phyloP scores from a whole-genome alignment of 2,888 invertebrate genomes.

The Machimus rusticus region DNA sequence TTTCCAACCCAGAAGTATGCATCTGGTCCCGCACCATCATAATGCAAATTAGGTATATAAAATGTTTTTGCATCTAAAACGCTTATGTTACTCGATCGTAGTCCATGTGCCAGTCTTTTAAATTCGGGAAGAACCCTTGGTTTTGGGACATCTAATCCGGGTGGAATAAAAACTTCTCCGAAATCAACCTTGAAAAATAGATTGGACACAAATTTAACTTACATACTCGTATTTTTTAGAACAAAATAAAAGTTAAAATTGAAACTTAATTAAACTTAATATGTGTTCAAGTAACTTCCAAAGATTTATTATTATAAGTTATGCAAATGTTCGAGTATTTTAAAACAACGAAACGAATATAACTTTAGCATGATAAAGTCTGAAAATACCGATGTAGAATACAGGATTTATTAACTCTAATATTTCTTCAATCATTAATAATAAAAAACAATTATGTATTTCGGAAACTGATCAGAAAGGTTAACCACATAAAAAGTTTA shows the following conservation, averaged over 20 bases:
- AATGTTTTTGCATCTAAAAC: constrained; percentile 91
- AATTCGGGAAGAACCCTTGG: constrained; percentile 85
- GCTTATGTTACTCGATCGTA: constrained; percentile 89
- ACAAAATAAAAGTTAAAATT: background rate
- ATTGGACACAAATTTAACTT: background rate
- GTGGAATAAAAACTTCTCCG: constrained; percentile 82
- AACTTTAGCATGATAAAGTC: too few species aligned
- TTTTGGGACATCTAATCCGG: constrained; percentile 79
- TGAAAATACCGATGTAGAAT: too few species aligned
- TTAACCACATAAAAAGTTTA: too few species aligned
- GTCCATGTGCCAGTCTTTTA: constrained; percentile 84
- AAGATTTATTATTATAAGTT: background rate
- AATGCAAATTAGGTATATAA: constrained; percentile 90
- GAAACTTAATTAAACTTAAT: background rate
- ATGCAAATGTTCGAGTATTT: too few species aligned
- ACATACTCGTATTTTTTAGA: background rate
- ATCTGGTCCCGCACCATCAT: constrained; percentile 90
- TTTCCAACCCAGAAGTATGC: constrained; percentile 96
- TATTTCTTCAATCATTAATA: too few species aligned
- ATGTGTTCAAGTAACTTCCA: background rate
- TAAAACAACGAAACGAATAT: too few species aligned
- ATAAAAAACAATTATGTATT: too few species aligned
- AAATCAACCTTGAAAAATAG: constrained; percentile 76
- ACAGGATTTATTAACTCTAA: too few species aligned
- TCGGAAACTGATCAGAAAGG: too few species aligned